These are phyloP conservation scores for Calameuta idolon DNA, from an alignment of 2,888 invertebrate species.

Conservation along the genomic window DNA sequence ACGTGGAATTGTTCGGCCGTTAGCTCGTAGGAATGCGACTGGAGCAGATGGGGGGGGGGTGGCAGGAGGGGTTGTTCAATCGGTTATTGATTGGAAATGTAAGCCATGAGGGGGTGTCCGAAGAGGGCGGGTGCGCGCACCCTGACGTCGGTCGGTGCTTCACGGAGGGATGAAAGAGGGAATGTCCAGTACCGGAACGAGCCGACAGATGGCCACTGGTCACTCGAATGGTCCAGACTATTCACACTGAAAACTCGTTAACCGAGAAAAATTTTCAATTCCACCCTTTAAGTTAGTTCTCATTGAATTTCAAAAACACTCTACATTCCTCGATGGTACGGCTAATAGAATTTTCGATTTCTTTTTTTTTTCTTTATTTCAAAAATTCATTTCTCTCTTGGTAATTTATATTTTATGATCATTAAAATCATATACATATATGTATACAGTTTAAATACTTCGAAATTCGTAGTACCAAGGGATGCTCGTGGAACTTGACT, in stretches of 20 bases:
- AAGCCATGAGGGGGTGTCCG: constrained; percentile 44
- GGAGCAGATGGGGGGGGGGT: constrained; percentile 36
- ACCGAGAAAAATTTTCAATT: constrained; percentile 34
- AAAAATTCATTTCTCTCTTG: background rate
- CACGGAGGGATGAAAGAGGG: constrained; percentile 18
- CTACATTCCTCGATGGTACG: no score
- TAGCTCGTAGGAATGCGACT: constrained; percentile 49
- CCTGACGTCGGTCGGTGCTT: no score
- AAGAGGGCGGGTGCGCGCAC: constrained; percentile 32
- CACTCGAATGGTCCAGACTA: constrained; percentile 34
- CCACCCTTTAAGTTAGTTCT: no score
- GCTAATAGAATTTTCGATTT: no score
- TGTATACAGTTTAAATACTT: no score
- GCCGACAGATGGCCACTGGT: constrained; percentile 64
- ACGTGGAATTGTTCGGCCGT: constrained; percentile 50
- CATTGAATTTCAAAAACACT: no score
- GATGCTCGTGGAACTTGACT: no score
- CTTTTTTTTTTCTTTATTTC: background rate
- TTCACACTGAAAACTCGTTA: constrained; percentile 32
- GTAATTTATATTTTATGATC: no score
- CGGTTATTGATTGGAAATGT: constrained; percentile 66
- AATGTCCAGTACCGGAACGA: constrained; percentile 50
- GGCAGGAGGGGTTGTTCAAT: constrained; percentile 59
- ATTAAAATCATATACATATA: no score
- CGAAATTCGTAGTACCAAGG: no score